Base-by-base conservation (phyloP, 2,888 invertebrate species). In the Agrochola litura region DNA sequence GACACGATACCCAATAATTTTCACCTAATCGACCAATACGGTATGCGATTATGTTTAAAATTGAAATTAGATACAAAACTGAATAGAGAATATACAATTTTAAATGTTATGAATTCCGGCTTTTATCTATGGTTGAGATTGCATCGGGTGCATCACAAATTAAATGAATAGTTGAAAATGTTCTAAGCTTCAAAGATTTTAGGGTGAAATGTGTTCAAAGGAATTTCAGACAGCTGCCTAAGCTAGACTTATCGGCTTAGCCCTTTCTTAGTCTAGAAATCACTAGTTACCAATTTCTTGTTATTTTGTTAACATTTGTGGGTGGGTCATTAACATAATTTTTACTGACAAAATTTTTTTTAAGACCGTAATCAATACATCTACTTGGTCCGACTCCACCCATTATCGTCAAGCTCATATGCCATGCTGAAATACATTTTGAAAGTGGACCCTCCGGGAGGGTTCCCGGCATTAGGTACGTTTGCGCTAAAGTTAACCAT, bases 181-280 rank as follows among this genome's bases (percentile, higher is more conserved):
- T 41, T 43, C 10, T 16, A 43, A 41, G 6, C 19, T 22, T 5
- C 8, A 46, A 58, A 60, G 10, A 52, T 49, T 49, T 73, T 22
- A 43, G 22, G 6, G 41, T 19, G 77, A 19, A 49, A 49, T 43
- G n/a, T 43, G 12, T 66, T 30, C n/a, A 58, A 77, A 77, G 25
- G 56, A n/a, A 56, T 58, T 64, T 56, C 54, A 37, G 46, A 8
- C 41, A 49, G 30, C 14, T 25, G 22, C 30, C 30, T 63, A n/a
- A 22, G 54, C 41, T 25, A 64, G 46, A 61, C 63, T 63, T 46
- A 61, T 43, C 16, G 37, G 16, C 49, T 54, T 14, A 22, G 8
- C 16, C n/a, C 43, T 54, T 63, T 63, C 46, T 76, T 8, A 76
- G 16, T 64, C 6, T 5, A 46, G 19, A 63, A 56, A 46, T 46